Evolutionary conservation across 1,140 invertebrate genomes (phyloP).

Genomic region (Mercenaria mercenaria): DNA sequence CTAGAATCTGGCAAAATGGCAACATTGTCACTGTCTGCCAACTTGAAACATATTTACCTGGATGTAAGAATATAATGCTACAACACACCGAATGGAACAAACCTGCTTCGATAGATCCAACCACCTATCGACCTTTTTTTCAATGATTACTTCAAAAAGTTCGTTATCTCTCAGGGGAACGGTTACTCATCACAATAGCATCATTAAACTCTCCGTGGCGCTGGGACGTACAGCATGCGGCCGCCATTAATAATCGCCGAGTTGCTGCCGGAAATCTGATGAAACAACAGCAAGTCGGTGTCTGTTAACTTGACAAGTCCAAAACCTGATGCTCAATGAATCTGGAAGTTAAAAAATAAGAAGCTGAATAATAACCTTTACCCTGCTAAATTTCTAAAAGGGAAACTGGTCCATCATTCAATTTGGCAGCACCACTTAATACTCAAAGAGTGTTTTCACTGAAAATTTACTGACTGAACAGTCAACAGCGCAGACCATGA

Average conservation of each 20-base stretch:
- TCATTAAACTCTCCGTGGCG: conserved; percentile 97
- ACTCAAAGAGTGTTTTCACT: too few species aligned
- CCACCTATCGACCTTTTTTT: conserved; percentile 97
- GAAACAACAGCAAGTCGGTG: conserved; percentile 93
- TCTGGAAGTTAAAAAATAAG: conserved; percentile 66
- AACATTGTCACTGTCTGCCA: too few species aligned
- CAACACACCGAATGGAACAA: not conserved
- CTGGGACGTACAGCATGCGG: conserved; percentile 93
- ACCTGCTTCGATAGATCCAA: conserved; percentile 95
- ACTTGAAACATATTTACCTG: too few species aligned
- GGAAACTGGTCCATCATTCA: too few species aligned
- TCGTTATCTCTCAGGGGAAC: conserved; percentile 95
- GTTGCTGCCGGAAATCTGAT: conserved; percentile 95
- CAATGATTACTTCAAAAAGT: conserved; percentile 96
- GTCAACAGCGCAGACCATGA: too few species aligned
- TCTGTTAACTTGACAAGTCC: conserved; percentile 78
- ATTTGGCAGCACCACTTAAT: too few species aligned
- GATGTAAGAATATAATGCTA: not conserved
- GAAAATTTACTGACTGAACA: too few species aligned
- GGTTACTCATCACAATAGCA: conserved; percentile 95
- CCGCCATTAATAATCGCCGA: conserved; percentile 95
- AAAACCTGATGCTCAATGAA: conserved; percentile 79
- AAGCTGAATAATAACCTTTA: too few species aligned
- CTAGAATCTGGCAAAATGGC: too few species aligned
- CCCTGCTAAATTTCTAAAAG: too few species aligned